Percentiles rank a stretch among this genome's conserved stretches.
Evolutionary conservation across 2,888 invertebrate species (phyloP).

Genomic region (Dolichomitus sp.): DNA sequence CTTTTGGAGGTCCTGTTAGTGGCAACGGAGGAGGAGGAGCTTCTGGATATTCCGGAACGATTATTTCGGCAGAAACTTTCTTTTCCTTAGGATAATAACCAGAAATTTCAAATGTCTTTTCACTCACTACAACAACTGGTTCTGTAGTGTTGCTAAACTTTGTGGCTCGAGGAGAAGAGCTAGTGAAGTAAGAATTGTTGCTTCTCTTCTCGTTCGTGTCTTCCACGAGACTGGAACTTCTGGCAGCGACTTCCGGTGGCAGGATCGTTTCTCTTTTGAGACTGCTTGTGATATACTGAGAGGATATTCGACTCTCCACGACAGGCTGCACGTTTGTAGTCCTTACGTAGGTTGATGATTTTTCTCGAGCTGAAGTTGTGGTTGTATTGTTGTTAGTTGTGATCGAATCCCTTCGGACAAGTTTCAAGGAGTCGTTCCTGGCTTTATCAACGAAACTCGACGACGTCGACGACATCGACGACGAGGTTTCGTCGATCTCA

Average conservation of each 20-base stretch:
- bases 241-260: conserved; percentile 44
- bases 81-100: conserved; percentile 73
- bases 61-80: conserved; percentile 15
- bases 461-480: conserved; percentile 56
- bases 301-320: conserved; percentile 29
- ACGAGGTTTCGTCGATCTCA: conserved; percentile 66
- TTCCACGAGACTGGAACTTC: conserved; percentile 24
- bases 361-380: conserved; percentile 34
- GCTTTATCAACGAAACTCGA: conserved; percentile 62
- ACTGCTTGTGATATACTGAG: conserved; percentile 48
- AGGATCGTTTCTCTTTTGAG: conserved; percentile 42
- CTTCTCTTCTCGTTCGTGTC: conserved; percentile 42
- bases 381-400: conserved; percentile 49
- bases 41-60: conserved; percentile 63
- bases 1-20: conserved; percentile 82
- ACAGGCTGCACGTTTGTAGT: conserved; percentile 13
- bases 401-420: conserved; percentile 67
- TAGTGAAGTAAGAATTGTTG: conserved; percentile 28
- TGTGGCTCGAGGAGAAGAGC: conserved; percentile 16
- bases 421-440: conserved; percentile 71
- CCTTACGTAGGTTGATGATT: conserved; percentile 35
- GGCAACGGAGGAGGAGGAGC: conserved; percentile 84
- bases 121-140: conserved; percentile 71
- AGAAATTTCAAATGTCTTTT: conserved; percentile 80
- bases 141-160: conserved; percentile 28